These are phyloP conservation scores for Microctenopoma stevenorrisi DNA, from an alignment of 2,797 vertebrate species.

Conservation along the genomic window DNA sequence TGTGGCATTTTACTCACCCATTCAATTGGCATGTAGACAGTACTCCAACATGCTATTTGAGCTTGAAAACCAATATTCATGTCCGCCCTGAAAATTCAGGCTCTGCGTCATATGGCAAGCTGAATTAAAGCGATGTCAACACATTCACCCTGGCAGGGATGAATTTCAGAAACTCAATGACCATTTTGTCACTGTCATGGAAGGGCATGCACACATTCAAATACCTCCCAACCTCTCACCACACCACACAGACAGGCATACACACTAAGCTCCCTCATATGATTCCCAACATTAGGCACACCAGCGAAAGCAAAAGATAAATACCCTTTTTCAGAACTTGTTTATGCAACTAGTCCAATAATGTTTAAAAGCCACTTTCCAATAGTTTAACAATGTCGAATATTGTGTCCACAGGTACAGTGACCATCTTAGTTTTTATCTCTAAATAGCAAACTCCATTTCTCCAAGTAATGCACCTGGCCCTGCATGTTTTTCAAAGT, in stretches of 20 bases:
- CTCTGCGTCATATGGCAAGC: conserved; percentile 73
- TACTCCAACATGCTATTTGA: conserved; percentile 69
- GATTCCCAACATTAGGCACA: too few relatives aligned
- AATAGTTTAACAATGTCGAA: too few relatives aligned
- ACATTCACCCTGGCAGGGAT: conserved; percentile 75
- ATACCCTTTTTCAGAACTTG: too few relatives aligned
- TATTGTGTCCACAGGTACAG: too few relatives aligned
- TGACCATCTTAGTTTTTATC: too few relatives aligned
- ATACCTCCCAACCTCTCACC: conserved; percentile 6
- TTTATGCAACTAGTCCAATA: too few relatives aligned
- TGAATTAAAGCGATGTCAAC: conserved; percentile 84
- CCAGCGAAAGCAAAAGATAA: too few relatives aligned
- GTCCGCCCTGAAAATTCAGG: conserved; percentile 33
- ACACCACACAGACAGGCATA: neutral
- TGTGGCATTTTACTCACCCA: conserved; percentile 18
- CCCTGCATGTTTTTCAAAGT: too few relatives aligned
- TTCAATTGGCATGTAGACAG: conserved; percentile 48
- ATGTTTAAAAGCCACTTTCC: too few relatives aligned
- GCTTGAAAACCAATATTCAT: conserved; percentile 67
- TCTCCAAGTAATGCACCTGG: too few relatives aligned
- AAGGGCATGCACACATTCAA: conserved; percentile 25
- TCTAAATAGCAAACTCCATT: too few relatives aligned
- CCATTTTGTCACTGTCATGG: conserved; percentile 65
- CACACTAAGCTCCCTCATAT: conserved; percentile 1
- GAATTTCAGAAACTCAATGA: conserved; percentile 77